Percentiles rank a stretch among this genome's conserved stretches.
These are phyloP conservation scores for Archips crataeganus DNA, from an alignment of 2,888 invertebrate species.

Conservation along the genomic window DNA sequence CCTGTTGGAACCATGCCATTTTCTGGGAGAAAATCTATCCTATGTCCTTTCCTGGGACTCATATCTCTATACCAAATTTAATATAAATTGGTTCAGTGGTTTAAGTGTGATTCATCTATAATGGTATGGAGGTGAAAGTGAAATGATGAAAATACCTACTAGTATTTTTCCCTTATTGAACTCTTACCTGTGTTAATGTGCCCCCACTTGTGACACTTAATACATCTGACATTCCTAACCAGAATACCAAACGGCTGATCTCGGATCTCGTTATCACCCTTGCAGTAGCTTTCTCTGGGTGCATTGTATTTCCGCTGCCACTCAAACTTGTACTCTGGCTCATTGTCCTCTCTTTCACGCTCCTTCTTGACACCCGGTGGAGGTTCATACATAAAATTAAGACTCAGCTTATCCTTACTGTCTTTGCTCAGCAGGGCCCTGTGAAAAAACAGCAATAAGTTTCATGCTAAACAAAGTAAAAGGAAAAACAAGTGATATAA, in stretches of 20 bases:
- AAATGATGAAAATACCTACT: background rate
- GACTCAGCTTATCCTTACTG: slow-evolving; percentile 98
- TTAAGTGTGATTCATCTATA: background rate
- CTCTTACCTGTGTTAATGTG: slow-evolving; percentile 95
- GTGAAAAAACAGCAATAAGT: slow-evolving; percentile 46
- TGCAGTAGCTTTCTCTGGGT: slow-evolving; percentile 98
- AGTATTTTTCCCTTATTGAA: background rate
- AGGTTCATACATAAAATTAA: slow-evolving; percentile 99
- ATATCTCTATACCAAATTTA: no score
- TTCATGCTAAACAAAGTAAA: background rate
- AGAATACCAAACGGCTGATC: slow-evolving; percentile 99
- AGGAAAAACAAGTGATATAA: background rate
- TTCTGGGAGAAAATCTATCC: no score
- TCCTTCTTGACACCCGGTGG: slow-evolving; percentile 98
- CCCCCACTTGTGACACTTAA: slow-evolving; percentile 99
- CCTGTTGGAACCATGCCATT: no score
- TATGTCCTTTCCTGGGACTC: no score
- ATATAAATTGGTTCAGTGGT: no score
- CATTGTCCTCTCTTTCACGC: slow-evolving; percentile 95
- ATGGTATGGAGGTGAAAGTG: background rate
- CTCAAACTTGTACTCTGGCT: slow-evolving; percentile 99
- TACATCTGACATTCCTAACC: slow-evolving; percentile 98
- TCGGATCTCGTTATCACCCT: slow-evolving; percentile 98
- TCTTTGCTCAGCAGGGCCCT: slow-evolving; percentile 98
- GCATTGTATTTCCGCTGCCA: slow-evolving; percentile 99